Evolutionary conservation across 2,113 vertebrate genomes (phyloP), one percentile per base, ranked within the genome.

Genomic region (Micronisus gabar): DNA sequence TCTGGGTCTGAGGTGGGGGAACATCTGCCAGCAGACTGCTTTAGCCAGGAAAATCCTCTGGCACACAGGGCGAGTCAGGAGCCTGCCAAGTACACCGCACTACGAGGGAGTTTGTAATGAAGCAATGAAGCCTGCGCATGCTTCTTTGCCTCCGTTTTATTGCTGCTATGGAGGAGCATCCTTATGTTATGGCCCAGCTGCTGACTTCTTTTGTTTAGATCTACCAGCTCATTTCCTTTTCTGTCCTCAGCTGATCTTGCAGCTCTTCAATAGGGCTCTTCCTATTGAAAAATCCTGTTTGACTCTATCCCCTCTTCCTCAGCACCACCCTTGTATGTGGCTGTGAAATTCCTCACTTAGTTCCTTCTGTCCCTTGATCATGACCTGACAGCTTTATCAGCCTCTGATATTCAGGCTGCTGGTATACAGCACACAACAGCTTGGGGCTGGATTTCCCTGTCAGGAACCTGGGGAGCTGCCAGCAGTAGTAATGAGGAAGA

Each of bases 11-110:
- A 88, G 81, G 62, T 82, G 59, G 6, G 70, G 48, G 34, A 95
- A 58, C 53, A 90, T 93, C 81, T 95, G 90, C 92, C 81, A 94
- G 63, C 58, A 47, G 62, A 56, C 27, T 48, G 58, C 53, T 80
- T 88, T 62, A 88, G 90, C 78, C 92, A 92, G 81, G 58, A 97
- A 96, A 94, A 88, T 89, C 74, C 81, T 80, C 74, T 87, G 78
- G 84, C 74, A 85, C 36, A 29, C 26, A 71, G 81, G 70, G 41
- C 38, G 36, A 89, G 38, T 48, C 19, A 17, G 87, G 61, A 94
- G 48, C 34, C 52, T 91, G 81, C 81, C 76, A 84, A 94, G 65
- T 59, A 40, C 65, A 63, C 65, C 81, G 30, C 34, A 48, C 76
- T 86, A 14, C 0, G 0, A 81, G 34, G 32, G 75, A 92, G 67